Percentiles rank a stretch among this genome's conserved stretches.
Evolutionary conservation across 2,797 vertebrate species (phyloP).

Genomic region (Selene dorsalis): DNA sequence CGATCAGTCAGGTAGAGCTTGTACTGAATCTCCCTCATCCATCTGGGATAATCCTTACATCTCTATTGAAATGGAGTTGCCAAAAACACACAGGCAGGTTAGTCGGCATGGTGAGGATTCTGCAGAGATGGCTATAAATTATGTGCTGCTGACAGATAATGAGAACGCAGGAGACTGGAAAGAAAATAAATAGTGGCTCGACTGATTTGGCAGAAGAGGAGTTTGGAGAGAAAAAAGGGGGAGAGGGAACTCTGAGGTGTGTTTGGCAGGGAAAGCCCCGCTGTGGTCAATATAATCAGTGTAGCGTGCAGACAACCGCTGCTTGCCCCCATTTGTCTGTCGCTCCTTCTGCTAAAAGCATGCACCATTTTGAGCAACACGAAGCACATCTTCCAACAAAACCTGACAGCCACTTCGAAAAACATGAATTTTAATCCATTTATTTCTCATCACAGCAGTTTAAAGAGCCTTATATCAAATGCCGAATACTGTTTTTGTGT

Average conservation of each 20-base stretch:
- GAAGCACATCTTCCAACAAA: slow-evolving; percentile 13
- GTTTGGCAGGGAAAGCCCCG: slow-evolving; percentile 64
- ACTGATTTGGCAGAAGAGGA: slow-evolving; percentile 43
- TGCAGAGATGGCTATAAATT: slow-evolving; percentile 40
- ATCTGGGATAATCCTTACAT: slow-evolving; percentile 69
- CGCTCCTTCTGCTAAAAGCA: slow-evolving; percentile 34
- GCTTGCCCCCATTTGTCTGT: slow-evolving; percentile 44
- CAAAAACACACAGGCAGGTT: slow-evolving; percentile 56
- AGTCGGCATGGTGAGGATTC: slow-evolving; percentile 38
- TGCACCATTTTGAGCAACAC: slow-evolving; percentile 18
- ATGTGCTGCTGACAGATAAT: slow-evolving; percentile 69
- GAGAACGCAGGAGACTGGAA: slow-evolving; percentile 62
- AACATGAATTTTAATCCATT: neutral
- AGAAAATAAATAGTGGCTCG: slow-evolving; percentile 56
- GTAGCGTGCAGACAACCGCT: slow-evolving; percentile 51
- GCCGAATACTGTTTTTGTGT: neutral
- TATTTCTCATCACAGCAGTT: neutral
- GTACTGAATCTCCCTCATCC: slow-evolving; percentile 61
- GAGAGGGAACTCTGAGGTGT: slow-evolving; percentile 48
- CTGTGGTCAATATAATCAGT: slow-evolving; percentile 61
- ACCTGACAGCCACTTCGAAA: neutral
- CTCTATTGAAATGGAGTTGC: slow-evolving; percentile 61
- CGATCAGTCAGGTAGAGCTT: slow-evolving; percentile 55
- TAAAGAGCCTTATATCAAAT: neutral
- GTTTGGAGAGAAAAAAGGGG: slow-evolving; percentile 9